Percentiles rank a stretch among this genome's conserved stretches.
Evolutionary conservation across 1,140 invertebrate species (phyloP).

Genomic region (Anoplolepis gracilipes): DNA sequence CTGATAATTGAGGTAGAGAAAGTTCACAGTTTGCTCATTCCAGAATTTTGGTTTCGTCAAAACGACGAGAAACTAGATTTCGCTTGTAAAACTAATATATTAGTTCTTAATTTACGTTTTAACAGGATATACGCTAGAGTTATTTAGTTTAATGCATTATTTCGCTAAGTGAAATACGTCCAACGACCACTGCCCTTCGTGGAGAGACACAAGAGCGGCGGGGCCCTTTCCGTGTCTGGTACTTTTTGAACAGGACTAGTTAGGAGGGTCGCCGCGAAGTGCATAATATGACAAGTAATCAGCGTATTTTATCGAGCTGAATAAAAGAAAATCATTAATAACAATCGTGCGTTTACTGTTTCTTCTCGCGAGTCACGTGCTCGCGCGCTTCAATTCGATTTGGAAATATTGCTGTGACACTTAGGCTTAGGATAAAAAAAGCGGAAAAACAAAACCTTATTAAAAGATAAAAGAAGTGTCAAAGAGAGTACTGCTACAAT

Average conservation of each 20-base stretch:
- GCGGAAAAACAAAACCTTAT: slow-evolving; percentile 66
- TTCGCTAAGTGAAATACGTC: slow-evolving; percentile 67
- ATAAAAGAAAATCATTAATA: slow-evolving; percentile 16
- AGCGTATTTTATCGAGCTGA: slow-evolving; percentile 27
- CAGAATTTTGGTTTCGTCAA: slow-evolving; percentile 20
- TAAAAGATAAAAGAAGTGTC: slow-evolving; percentile 78
- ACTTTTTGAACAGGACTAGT: neutral
- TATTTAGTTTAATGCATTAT: slow-evolving; percentile 58
- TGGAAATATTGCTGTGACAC: slow-evolving; percentile 80
- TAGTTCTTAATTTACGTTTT: slow-evolving; percentile 53
- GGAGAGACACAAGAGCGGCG: slow-evolving; percentile 43
- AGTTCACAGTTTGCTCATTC: slow-evolving; percentile 26
- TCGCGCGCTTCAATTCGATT: slow-evolving; percentile 61
- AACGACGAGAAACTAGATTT: neutral
- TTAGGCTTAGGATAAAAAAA: slow-evolving; percentile 72
- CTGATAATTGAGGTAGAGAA: slow-evolving; percentile 5
- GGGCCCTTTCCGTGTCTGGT: neutral
- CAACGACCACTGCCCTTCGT: slow-evolving; percentile 69
- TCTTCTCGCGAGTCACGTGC: slow-evolving; percentile 41
- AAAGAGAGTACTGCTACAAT: slow-evolving; percentile 80
- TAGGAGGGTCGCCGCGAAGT: neutral
- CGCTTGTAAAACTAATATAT: neutral
- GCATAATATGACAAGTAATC: slow-evolving; percentile 36
- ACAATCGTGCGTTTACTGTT: slow-evolving; percentile 67
- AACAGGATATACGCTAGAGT: slow-evolving; percentile 8